Evolutionary conservation across 2,797 vertebrate genomes (phyloP), one percentile per base, ranked within the genome.

Genomic region (Anolis apletophallus): DNA sequence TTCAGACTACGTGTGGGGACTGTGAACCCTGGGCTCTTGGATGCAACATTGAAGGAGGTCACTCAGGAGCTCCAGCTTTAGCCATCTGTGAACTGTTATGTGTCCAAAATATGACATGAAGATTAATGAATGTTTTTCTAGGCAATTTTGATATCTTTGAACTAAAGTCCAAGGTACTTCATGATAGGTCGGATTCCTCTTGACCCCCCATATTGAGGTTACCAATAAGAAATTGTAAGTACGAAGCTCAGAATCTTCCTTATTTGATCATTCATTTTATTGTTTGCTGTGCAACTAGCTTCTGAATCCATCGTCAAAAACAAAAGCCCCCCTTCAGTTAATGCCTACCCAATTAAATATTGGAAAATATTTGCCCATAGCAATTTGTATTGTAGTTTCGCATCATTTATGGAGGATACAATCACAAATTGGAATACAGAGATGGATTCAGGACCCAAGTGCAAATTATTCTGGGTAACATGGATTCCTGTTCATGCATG

Each of bases 81-180:
- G 32, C 55, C 36, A 67, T 85, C 80, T 89, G n/a, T n/a, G n/a
- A n/a, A n/a, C n/a, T n/a, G n/a, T n/a, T 10, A 59, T 77, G 75
- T 72, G 57, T 81, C 85, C 75, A 81, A 69, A 4, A 16, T 29
- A 76, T 0, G 9, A 52, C 36, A 72, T 74, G 32, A 86, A 67
- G 82, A 85, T 0, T 0, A 85, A 50, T 81, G 64, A 84, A n/a
- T 85, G 54, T 87, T 90, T 88, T 29, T 55, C 40, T 88, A 89
- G 91, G 52, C 32, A 67, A 86, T 90, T 73, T 90, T 87, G 75
- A 90, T 90, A 86, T 84, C 84, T 74, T 7, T 46, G 57, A 69
- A 76, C 74, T 8, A 79, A 89, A 90, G 50, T 83, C 77, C 73
- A 87, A 71, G 85, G 16, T 83, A 83, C 64, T 87, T 59, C 14